Evolutionary conservation across 2,888 invertebrate genomes (phyloP).

Genomic region (Epirrhoe alternata): DNA sequence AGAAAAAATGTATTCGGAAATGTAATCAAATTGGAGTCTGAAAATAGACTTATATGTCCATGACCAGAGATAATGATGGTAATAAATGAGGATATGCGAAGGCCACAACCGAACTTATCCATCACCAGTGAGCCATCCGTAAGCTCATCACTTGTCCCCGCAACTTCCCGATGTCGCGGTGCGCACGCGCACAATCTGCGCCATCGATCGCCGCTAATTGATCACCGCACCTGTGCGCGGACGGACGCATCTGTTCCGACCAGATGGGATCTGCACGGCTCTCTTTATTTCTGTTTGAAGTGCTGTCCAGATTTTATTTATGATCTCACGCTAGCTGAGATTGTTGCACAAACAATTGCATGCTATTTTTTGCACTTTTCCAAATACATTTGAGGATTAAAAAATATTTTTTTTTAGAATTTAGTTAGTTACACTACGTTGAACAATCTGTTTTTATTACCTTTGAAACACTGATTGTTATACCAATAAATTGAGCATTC

Average conservation of each 20-base stretch:
- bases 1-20: too few relatives aligned
- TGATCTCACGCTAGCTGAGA: conserved; percentile 7
- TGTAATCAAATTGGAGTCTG: too few relatives aligned
- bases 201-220: conserved; percentile 77
- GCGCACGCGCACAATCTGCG: conserved; percentile 68
- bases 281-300: conserved; percentile 17
- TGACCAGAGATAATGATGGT: too few relatives aligned
- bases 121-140: background rate
- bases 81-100: too few relatives aligned
- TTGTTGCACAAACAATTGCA: background rate
- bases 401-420: too few relatives aligned
- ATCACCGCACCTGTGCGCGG: conserved; percentile 72
- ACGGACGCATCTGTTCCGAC: conserved; percentile 34
- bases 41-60: too few relatives aligned
- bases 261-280: conserved; percentile 27
- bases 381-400: too few relatives aligned
- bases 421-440: too few relatives aligned
- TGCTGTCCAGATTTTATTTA: conserved; percentile 24
- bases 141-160: background rate
- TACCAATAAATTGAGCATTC: background rate
- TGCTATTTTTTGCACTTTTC: background rate
- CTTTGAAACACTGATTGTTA: background rate
- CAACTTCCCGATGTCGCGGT: conserved; percentile 30
- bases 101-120: background rate
- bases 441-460: background rate